phyloP scores from a whole-genome alignment of 2,888 invertebrate species.

The Eristalinus sepulchralis region DNA sequence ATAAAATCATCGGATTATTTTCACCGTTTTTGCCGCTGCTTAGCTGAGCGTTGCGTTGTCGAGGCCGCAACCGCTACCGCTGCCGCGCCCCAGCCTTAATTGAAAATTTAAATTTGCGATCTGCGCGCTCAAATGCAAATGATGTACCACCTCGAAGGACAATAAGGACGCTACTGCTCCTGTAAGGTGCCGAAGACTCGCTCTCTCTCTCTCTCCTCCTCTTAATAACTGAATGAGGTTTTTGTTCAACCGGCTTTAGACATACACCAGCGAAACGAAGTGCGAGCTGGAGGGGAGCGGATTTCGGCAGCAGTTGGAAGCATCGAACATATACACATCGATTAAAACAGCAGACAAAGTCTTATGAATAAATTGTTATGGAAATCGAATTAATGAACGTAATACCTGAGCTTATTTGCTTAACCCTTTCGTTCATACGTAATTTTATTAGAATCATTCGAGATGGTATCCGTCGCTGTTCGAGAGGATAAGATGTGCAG shows the following conservation, averaged over 20 bases:
- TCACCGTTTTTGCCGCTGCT: conserved; percentile 61
- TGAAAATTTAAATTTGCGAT: conserved; percentile 71
- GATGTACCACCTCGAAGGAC: conserved; percentile 69
- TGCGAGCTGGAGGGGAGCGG: conserved; percentile 12
- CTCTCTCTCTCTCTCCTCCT: conserved; percentile 22
- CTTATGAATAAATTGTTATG: conserved; percentile 82
- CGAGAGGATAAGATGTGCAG: conserved; percentile 20
- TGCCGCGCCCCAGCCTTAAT: conserved; percentile 54
- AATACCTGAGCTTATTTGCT: conserved; percentile 82
- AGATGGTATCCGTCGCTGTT: conserved; percentile 69
- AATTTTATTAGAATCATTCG: conserved; percentile 79
- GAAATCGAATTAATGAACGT: conserved; percentile 82
- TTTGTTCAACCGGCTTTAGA: conserved; percentile 19
- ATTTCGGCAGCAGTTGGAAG: conserved; percentile 75
- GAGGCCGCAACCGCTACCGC: conserved; percentile 53
- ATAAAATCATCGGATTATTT: conserved; percentile 72
- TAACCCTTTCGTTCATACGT: conserved; percentile 81
- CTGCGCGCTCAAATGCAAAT: conserved; percentile 70
- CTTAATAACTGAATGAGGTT: conserved; percentile 43
- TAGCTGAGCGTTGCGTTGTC: conserved; percentile 19
- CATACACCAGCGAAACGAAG: not conserved
- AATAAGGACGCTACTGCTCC: conserved; percentile 26
- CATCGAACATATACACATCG: conserved; percentile 73
- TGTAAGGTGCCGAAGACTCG: conserved; percentile 50
- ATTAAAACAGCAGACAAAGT: conserved; percentile 81